Evolutionary conservation across 1,140 invertebrate species (phyloP).

Genomic region (Vollenhovia emeryi): DNA sequence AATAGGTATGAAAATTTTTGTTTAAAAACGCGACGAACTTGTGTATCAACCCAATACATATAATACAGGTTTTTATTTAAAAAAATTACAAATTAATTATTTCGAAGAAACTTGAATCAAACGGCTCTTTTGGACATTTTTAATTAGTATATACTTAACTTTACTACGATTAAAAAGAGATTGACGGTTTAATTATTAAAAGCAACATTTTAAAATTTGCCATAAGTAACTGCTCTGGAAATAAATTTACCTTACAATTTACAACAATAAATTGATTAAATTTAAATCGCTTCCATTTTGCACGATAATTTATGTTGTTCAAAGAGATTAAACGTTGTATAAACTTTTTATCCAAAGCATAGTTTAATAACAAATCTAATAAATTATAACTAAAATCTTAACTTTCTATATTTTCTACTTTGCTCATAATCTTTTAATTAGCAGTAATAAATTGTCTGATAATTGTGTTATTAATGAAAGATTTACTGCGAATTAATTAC

Average conservation of each 20-base stretch:
- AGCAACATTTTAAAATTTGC: neutral
- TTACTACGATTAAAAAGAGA: neutral
- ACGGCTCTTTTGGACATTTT: neutral
- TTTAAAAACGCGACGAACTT: too few species aligned
- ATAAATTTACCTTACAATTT: neutral
- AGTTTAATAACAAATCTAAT: neutral
- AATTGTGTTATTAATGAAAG: slow-evolving; percentile 5
- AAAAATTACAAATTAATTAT: neutral
- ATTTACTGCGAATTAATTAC: slow-evolving; percentile 25
- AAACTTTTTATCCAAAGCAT: neutral
- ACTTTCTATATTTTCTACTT: slow-evolving; percentile 1
- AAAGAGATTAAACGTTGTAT: neutral
- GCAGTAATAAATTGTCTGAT: neutral
- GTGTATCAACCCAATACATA: too few species aligned
- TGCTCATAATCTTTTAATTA: slow-evolving; percentile 2
- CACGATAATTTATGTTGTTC: neutral
- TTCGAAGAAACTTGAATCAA: neutral
- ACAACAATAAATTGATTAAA: slow-evolving; percentile 1
- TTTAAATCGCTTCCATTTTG: neutral
- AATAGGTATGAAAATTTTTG: too few species aligned
- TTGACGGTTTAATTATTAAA: neutral
- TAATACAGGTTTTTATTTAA: neutral
- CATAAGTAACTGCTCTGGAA: neutral
- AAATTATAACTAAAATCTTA: neutral
- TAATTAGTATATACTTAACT: neutral